Conservation (phyloP, 2,113 vertebrate genomes). For the Deroptyus accipitrinus region DNA sequence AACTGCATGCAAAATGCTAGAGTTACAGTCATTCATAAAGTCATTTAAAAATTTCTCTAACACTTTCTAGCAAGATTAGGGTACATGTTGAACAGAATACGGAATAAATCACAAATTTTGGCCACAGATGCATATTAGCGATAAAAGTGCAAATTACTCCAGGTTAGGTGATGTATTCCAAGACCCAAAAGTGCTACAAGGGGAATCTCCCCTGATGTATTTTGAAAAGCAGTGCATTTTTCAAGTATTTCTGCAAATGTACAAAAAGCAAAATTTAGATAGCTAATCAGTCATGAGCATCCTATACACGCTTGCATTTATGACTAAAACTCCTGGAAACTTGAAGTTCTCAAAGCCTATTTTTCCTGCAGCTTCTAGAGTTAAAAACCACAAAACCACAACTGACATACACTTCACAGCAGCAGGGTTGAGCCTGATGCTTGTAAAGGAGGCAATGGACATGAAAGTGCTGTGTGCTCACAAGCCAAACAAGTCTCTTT, state of each 20-base stretch:
- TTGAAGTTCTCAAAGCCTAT: slow-evolving; percentile 44
- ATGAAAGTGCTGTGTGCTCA: slow-evolving; percentile 6
- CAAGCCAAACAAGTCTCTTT: background rate
- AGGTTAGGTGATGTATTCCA: background rate
- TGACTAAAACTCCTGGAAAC: slow-evolving; percentile 64
- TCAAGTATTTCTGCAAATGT: slow-evolving; percentile 41
- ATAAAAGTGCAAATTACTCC: slow-evolving; percentile 17
- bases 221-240: slow-evolving; percentile 4
- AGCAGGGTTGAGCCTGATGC: background rate
- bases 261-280: slow-evolving; percentile 4
- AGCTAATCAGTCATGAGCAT: slow-evolving; percentile 53
- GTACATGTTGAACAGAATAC: background rate
- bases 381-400: slow-evolving; percentile 2
- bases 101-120: background rate
- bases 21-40: slow-evolving; percentile 76
- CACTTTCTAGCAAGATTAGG: background rate
- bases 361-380: background rate
- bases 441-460: slow-evolving; percentile 28
- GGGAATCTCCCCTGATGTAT: background rate
- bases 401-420: background rate
- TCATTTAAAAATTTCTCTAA: slow-evolving; percentile 35
- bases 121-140: background rate
- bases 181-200: background rate
- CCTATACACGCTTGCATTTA: slow-evolving; percentile 56
- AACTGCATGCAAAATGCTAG: slow-evolving; percentile 87